Percentiles rank a stretch among this genome's conserved stretches.
These are phyloP conservation scores for Misgurnus anguillicaudatus DNA, from an alignment of 2,113 vertebrate species.

Conservation along the genomic window DNA sequence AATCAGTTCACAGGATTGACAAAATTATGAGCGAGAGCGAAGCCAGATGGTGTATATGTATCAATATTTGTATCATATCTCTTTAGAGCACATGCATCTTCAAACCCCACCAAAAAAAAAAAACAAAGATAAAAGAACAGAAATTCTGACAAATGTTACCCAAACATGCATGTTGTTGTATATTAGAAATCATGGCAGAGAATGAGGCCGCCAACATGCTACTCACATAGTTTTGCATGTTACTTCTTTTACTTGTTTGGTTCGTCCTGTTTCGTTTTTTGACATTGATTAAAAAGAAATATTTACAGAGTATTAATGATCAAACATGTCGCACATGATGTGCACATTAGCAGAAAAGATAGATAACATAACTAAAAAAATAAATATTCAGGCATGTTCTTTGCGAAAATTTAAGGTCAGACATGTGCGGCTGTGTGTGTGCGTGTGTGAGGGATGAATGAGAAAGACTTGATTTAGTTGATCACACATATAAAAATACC, in stretches of 20 bases:
- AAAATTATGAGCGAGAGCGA: slow-evolving; percentile 17
- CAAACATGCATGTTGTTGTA: slow-evolving; percentile 61
- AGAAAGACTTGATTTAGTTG: slow-evolving; percentile 52
- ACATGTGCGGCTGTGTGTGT: slow-evolving; percentile 37
- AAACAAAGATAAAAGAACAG: slow-evolving; percentile 32
- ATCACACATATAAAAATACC: slow-evolving; percentile 81
- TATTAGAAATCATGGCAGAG: slow-evolving; percentile 50
- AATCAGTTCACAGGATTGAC: slow-evolving; percentile 14
- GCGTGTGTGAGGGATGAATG: slow-evolving; percentile 38
- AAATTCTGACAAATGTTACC: slow-evolving; percentile 47
- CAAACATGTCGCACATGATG: slow-evolving; percentile 35
- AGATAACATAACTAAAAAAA: slow-evolving; percentile 44
- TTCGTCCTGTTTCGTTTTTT: slow-evolving; percentile 58
- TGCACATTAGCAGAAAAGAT: slow-evolving; percentile 56
- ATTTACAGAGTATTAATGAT: slow-evolving; percentile 49
- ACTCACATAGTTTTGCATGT: slow-evolving; percentile 72
- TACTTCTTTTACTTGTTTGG: slow-evolving; percentile 52
- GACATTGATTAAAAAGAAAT: slow-evolving; percentile 53
- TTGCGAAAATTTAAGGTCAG: slow-evolving; percentile 59
- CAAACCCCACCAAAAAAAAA: slow-evolving; percentile 60
- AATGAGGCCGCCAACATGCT: slow-evolving; percentile 47
- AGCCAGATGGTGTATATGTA: slow-evolving; percentile 68
- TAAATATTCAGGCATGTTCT: slow-evolving; percentile 74
- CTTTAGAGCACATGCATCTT: slow-evolving; percentile 72
- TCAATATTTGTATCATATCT: slow-evolving; percentile 80